These are phyloP conservation scores for Rhinoptilus africanus DNA, from an alignment of 2,113 vertebrate species.

Conservation along the genomic window DNA sequence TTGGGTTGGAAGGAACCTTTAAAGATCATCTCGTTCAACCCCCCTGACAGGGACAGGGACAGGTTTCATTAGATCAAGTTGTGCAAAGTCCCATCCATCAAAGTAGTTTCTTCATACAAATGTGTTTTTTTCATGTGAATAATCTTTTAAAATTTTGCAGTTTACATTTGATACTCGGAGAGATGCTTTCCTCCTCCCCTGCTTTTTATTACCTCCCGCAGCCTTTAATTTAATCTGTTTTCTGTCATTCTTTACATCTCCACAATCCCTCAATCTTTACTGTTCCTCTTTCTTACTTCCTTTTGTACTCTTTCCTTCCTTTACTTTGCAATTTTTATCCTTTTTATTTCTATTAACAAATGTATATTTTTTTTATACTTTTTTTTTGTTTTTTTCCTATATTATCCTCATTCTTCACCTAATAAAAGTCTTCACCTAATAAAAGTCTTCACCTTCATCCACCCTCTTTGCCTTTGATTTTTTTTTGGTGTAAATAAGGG, in stretches of 20 bases:
- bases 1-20: not conserved
- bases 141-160: not conserved
- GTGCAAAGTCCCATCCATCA: not conserved
- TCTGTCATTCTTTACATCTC: not conserved
- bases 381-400: not conserved
- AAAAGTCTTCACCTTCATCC: not conserved
- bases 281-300: not conserved
- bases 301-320: not conserved
- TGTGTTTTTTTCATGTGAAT: not conserved
- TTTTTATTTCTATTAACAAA: not conserved
- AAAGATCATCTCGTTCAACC: not conserved
- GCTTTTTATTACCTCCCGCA: not conserved
- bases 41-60: not conserved
- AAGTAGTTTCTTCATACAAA: not conserved
- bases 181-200: not conserved
- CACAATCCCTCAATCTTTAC: not conserved
- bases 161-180: not conserved
- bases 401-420: not conserved
- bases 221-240: not conserved
- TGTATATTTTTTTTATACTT: not conserved
- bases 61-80: not conserved
- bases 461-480: not conserved
- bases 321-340: not conserved
- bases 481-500: not conserved
- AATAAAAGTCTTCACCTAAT: not conserved